Conservation (phyloP, 2,888 invertebrate genomes). For the Thumatha senex region DNA sequence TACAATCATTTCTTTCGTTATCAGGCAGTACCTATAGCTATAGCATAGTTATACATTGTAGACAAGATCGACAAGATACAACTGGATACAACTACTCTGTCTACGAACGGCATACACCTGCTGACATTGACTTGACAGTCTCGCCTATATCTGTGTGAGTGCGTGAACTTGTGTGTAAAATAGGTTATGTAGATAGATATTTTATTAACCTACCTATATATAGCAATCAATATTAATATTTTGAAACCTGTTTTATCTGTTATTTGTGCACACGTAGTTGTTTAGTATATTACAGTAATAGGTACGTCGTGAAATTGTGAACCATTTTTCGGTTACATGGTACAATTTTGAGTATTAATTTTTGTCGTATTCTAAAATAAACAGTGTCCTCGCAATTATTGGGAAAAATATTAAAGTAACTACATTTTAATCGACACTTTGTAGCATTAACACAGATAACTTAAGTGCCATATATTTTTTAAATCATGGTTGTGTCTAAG, state of each 20-base stretch:
- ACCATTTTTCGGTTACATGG: neutral
- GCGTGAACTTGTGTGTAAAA: neutral
- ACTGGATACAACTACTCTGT: too few species aligned
- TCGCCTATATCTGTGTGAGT: too few species aligned
- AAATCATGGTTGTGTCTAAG: slow-evolving; percentile 78
- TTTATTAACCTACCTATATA: neutral
- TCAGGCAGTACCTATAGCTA: too few species aligned
- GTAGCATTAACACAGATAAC: too few species aligned
- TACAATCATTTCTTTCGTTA: too few species aligned
- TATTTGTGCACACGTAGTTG: neutral
- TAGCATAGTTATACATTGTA: too few species aligned
- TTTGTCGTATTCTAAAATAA: too few species aligned
- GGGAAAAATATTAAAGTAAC: neutral
- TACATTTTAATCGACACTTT: neutral
- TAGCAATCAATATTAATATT: neutral
- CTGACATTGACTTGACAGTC: too few species aligned
- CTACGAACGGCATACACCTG: too few species aligned
- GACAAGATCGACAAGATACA: too few species aligned
- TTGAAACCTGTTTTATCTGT: neutral
- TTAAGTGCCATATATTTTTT: too few species aligned
- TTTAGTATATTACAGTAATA: neutral
- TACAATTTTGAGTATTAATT: neutral
- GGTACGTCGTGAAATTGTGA: neutral
- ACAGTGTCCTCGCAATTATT: too few species aligned
- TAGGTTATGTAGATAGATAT: neutral